Percentiles rank a stretch among this genome's conserved stretches.
These are phyloP conservation scores for Nansenia antarctica DNA, from an alignment of 2,113 vertebrate species.

Conservation along the genomic window DNA sequence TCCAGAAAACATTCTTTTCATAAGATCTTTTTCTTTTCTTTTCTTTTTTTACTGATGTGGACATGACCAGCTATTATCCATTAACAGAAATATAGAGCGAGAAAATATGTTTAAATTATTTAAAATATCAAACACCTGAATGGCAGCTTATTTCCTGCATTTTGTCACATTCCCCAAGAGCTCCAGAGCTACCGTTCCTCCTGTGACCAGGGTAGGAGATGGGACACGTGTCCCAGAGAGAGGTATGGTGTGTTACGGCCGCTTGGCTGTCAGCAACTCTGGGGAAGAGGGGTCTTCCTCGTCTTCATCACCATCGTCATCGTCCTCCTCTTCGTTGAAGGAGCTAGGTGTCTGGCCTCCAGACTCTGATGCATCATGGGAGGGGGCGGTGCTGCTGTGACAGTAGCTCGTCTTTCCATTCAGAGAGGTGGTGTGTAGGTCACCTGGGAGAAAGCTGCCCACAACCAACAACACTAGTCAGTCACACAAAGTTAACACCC, in stretches of 20 bases:
- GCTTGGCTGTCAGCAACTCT: conserved; percentile 70
- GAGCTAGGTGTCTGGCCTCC: conserved; percentile 83
- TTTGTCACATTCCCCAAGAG: background rate
- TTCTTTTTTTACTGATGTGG: background rate
- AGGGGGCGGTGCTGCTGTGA: conserved; percentile 74
- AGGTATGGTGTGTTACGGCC: background rate
- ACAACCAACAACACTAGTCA: conserved; percentile 16
- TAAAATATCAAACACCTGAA: conserved; percentile 30
- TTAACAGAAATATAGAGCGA: too few species aligned
- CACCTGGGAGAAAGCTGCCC: conserved; percentile 71
- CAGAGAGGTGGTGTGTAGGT: conserved; percentile 71
- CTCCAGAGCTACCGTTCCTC: conserved; percentile 12
- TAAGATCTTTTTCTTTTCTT: background rate
- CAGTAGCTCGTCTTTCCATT: conserved; percentile 73
- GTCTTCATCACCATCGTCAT: conserved; percentile 80
- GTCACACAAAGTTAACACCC: too few species aligned
- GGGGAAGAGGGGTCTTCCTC: conserved; percentile 82
- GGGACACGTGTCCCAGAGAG: conserved; percentile 5
- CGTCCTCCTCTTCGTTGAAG: conserved; percentile 80
- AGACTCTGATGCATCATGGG: too few species aligned
- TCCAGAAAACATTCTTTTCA: background rate
- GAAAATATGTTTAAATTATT: conserved; percentile 18
- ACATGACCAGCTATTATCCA: background rate
- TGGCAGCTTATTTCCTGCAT: conserved; percentile 46
- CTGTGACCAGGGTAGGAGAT: background rate